These are phyloP conservation scores for Agapornis canus DNA, from an alignment of 2,797 vertebrate genomes.

Conservation along the genomic window DNA sequence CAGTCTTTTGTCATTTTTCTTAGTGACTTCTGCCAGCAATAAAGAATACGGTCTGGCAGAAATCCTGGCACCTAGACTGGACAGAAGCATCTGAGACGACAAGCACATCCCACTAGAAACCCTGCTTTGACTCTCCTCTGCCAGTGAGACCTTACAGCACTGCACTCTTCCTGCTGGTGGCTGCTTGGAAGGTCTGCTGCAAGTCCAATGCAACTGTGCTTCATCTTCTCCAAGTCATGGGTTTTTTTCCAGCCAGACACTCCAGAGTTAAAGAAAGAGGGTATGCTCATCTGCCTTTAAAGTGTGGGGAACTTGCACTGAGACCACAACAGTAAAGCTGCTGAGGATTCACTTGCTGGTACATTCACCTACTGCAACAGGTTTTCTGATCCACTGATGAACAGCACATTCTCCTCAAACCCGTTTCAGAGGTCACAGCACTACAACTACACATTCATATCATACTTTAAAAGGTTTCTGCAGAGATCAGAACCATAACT, in stretches of 20 bases:
- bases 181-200: background rate
- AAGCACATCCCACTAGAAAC: background rate
- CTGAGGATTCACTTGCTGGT: background rate
- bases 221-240: background rate
- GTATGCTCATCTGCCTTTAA: background rate
- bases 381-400: background rate
- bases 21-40: background rate
- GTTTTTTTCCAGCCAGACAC: background rate
- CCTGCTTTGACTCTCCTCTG: background rate
- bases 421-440: background rate
- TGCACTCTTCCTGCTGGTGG: background rate
- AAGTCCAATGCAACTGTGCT: background rate
- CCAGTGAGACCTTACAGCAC: background rate
- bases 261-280: background rate
- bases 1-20: background rate
- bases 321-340: background rate
- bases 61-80: background rate
- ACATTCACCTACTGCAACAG: background rate
- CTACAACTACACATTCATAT: background rate
- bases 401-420: background rate
- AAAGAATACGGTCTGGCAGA: background rate
- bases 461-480: background rate
- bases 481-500: background rate
- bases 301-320: background rate
- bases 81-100: background rate